Evolutionary conservation across 2,113 vertebrate species (phyloP).

Genomic region (Helogale parvula): DNA sequence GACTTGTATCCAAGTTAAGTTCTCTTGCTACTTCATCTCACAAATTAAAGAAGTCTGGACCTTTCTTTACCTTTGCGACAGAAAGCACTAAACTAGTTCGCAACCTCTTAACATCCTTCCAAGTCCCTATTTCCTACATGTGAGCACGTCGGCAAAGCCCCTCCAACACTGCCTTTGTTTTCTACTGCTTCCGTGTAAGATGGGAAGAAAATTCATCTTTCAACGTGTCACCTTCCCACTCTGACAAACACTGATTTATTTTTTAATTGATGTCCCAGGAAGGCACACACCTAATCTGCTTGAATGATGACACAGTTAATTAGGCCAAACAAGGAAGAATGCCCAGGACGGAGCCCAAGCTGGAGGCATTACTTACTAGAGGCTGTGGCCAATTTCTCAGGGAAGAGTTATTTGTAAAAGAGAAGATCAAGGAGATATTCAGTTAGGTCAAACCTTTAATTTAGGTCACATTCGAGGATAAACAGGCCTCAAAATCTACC

Average conservation of each 20-base stretch:
- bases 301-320: constrained; percentile 50
- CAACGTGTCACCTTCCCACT: background rate
- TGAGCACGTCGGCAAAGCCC: background rate
- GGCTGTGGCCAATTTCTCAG: background rate
- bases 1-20: too few relatives aligned
- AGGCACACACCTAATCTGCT: constrained; percentile 25
- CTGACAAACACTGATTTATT: constrained; percentile 32
- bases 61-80: background rate
- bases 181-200: background rate
- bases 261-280: constrained; percentile 52
- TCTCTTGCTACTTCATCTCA: background rate
- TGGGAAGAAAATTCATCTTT: background rate
- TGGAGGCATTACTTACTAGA: background rate
- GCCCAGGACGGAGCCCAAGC: background rate
- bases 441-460: background rate
- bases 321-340: constrained; percentile 22
- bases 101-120: background rate
- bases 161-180: background rate
- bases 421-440: background rate
- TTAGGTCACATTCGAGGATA: background rate
- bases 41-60: background rate
- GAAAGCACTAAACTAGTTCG: background rate
- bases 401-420: background rate
- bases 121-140: rapidly evolving
- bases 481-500: background rate